phyloP scores from a whole-genome alignment of 2,113 vertebrate species.

The Aramus guarauna region DNA sequence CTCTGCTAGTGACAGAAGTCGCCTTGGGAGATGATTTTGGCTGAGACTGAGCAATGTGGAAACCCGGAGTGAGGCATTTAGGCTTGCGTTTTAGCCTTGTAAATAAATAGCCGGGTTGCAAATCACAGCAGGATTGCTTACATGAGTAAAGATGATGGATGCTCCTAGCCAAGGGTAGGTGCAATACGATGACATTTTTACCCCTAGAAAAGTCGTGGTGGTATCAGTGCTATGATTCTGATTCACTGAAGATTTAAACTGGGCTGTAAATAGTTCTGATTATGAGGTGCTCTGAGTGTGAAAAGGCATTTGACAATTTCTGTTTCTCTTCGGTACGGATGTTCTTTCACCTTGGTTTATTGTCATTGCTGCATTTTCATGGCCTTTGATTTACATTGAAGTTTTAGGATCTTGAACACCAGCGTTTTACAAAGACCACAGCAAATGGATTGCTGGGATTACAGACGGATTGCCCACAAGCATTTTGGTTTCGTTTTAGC shows the following conservation, averaged over 20 bases:
- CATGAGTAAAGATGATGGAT: not conserved
- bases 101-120: not conserved
- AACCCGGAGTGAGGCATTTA: not conserved
- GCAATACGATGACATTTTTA: fast-evolving
- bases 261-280: not conserved
- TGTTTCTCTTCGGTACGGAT: not conserved
- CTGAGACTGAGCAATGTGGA: not conserved
- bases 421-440: not conserved
- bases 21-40: conserved; percentile 14
- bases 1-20: not conserved
- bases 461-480: not conserved
- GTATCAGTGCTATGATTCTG: not conserved
- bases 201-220: not conserved
- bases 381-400: not conserved
- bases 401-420: not conserved
- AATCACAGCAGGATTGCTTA: not conserved
- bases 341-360: not conserved
- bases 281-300: not conserved
- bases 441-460: not conserved
- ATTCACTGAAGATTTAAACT: not conserved
- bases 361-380: not conserved
- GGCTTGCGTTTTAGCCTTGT: not conserved
- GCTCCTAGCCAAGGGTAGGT: not conserved
- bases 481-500: not conserved
- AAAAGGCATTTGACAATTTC: not conserved